Base-by-base conservation (phyloP, 2,797 vertebrate genomes). In the Chromobotia macracanthus region DNA sequence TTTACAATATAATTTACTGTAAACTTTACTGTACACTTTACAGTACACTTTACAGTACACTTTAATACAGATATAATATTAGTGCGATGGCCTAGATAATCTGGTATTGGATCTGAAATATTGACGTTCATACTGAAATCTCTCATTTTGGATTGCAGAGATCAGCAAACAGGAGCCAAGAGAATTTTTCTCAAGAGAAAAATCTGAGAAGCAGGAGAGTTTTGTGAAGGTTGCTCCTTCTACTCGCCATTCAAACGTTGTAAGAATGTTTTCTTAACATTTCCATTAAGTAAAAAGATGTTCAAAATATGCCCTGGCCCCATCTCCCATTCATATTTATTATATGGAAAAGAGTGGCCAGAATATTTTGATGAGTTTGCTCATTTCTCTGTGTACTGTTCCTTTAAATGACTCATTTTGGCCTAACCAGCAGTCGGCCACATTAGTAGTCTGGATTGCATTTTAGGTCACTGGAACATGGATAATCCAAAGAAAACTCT, bases 321-420 rank as follows among this genome's bases (percentile, higher is more conserved):
- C 6, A 31, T 3, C 5, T 16, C n/a, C 6, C 8, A 55, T 55
- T 19, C 16, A 55, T 19, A 21, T 55, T 8, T 55, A 55, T 13
- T 12, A 23, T 13, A 56, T 13, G 10, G 10, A 13, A 13, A 58
- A 25, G n/a, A 15, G 9, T 58, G 21, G 55, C 12, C 1, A 58
- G 10, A 25, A 56, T 10, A 11, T 23, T 58, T 1, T 13, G 12
- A 58, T 13, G 10, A 23, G 21, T 3, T 4, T 23, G 23, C 25
- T 58, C 10, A 12, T 25, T 25, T 55, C 23, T 25, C 21, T 56
- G 55, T 23, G 11, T 23, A 60, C 66, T 76, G 21, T 72, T 50
- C 48, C 46, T 70, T n/a, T 75, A 75, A 50, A 75, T 80, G 77
- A 79, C 58, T 75, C 25, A 72, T 60, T 60, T 71, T 66, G 31